These are phyloP conservation scores for Galbula dea DNA, from an alignment of 2,113 vertebrate species.

Conservation along the genomic window DNA sequence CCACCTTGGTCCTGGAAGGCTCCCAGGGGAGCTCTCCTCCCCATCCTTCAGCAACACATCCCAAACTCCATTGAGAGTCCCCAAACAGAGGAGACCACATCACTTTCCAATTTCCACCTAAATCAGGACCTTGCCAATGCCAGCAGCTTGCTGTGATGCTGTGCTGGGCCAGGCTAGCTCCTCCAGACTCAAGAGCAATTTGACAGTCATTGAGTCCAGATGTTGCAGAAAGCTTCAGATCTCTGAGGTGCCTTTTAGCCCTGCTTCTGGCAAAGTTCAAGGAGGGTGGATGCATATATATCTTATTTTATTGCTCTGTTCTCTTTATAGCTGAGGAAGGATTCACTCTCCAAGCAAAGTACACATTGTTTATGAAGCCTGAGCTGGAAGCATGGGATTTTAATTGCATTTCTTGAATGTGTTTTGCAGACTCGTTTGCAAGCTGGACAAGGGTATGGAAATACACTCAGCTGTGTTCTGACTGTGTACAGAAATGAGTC, in stretches of 20 bases:
- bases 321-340: not conserved
- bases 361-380: not conserved
- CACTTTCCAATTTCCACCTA: not conserved
- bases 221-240: not conserved
- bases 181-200: not conserved
- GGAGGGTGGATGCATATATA: not conserved
- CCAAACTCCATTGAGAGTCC: not conserved
- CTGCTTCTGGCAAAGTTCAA: not conserved
- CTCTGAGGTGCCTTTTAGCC: not conserved
- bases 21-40: not conserved
- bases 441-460: conserved; percentile 85
- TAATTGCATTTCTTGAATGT: not conserved
- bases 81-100: not conserved
- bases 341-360: conserved; percentile 28
- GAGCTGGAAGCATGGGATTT: not conserved
- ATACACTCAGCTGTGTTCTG: conserved; percentile 82
- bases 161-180: not conserved
- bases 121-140: not conserved
- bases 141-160: not conserved
- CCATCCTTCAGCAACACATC: not conserved
- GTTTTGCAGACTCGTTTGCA: conserved; percentile 88
- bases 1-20: not conserved
- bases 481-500: conserved; percentile 88
- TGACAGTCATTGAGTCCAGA: conserved; percentile 9
- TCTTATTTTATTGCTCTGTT: conserved; percentile 15